Conservation (phyloP, 35 echinoderm and acorn worm genomes). For the Apostichopus parvimensis region DNA sequence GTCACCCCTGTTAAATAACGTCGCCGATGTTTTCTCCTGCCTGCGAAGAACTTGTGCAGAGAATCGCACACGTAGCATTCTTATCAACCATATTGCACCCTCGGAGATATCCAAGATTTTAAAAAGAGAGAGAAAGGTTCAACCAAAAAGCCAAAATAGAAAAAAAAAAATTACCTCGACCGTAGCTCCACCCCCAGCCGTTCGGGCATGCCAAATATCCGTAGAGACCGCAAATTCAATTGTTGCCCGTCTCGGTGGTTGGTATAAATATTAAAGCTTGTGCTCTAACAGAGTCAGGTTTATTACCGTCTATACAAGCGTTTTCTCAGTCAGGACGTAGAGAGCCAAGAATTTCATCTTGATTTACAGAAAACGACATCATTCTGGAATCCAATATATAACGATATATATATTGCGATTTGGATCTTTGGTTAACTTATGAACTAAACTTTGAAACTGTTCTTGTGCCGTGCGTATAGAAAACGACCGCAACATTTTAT, state of each 20-base stretch:
- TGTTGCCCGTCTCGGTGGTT: constrained; percentile 25
- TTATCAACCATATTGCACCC: neutral
- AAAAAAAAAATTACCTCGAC: neutral
- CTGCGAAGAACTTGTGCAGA: no score
- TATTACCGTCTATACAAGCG: neutral
- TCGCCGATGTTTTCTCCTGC: no score
- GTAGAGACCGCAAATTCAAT: constrained; percentile 34
- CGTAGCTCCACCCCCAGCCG: constrained; percentile 46
- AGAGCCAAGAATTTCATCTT: no score
- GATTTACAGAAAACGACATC: no score
- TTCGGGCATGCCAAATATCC: constrained; percentile 44
- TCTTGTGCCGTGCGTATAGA: no score
- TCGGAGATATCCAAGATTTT: neutral
- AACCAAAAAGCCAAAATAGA: neutral
- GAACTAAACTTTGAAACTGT: no score
- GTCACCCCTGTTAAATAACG: neutral
- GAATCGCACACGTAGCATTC: neutral
- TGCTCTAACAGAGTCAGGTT: neutral
- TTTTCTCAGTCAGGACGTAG: no score
- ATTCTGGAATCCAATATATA: no score
- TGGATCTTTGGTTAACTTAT: no score
- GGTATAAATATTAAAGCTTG: constrained; percentile 30
- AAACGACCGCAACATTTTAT: no score
- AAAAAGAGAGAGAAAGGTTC: neutral
- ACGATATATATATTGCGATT: no score